phyloP scores from a whole-genome alignment of 2,113 vertebrate species.

The Apus apus region DNA sequence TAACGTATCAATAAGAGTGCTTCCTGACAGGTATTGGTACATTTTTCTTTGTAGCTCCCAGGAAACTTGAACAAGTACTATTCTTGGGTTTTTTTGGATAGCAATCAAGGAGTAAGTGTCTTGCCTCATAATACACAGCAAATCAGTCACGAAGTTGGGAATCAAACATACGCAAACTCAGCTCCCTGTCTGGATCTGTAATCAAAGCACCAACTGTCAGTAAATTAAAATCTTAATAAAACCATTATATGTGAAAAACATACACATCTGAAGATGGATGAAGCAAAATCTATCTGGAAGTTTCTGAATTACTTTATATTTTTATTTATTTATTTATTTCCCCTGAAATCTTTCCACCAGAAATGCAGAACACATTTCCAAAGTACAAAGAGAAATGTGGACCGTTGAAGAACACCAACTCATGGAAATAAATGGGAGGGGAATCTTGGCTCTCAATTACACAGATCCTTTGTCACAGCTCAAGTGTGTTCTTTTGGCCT shows the following conservation, averaged over 20 bases:
- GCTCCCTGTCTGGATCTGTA: neutral
- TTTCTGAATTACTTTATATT: neutral
- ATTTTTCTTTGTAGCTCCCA: neutral
- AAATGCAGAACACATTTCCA: neutral
- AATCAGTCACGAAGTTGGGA: neutral
- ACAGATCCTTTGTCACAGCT: conserved; percentile 48
- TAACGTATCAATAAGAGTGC: neutral
- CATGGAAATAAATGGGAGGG: neutral
- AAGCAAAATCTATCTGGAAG: neutral
- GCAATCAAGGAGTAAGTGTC: neutral
- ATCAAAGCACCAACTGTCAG: conserved; percentile 8
- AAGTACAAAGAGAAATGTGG: neutral
- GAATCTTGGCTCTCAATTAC: conserved; percentile 43
- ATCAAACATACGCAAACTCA: neutral
- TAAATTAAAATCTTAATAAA: neutral
- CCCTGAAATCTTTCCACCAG: neutral
- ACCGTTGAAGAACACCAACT: conserved; percentile 12
- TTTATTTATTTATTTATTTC: neutral
- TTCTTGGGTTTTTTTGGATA: neutral
- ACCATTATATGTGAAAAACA: neutral
- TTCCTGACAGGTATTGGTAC: neutral
- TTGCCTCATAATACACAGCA: neutral
- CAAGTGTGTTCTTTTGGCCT: conserved; percentile 58
- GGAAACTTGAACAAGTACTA: neutral
- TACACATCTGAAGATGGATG: neutral